Evolutionary conservation across 1,140 invertebrate genomes (phyloP).

Genomic region (Meloidogyne hapla): DNA sequence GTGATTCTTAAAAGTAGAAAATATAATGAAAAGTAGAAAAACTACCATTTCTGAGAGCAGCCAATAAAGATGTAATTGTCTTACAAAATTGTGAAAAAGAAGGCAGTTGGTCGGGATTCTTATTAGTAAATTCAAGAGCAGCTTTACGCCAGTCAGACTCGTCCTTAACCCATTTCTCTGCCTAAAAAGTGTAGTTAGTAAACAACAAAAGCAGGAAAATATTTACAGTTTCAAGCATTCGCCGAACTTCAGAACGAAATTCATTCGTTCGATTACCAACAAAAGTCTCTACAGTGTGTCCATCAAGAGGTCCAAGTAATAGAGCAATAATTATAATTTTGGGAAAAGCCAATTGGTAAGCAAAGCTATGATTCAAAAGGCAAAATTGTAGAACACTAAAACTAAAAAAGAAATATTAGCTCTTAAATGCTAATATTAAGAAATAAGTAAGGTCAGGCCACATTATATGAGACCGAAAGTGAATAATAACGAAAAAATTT

Average conservation of each 20-base stretch:
- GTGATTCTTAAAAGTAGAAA: conserved; percentile 7
- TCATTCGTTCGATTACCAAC: neutral
- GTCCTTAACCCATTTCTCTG: conserved; percentile 11
- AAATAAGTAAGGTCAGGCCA: too few relatives aligned
- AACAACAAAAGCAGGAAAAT: neutral
- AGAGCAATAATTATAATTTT: conserved; percentile 3
- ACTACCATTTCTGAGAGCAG: conserved; percentile 19
- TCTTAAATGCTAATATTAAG: neutral
- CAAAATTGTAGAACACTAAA: conserved; percentile 20
- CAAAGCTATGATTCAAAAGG: neutral
- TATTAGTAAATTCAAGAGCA: neutral
- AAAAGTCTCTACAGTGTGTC: conserved; percentile 14
- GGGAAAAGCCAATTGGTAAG: neutral
- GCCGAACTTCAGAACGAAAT: conserved; percentile 11
- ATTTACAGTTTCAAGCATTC: neutral
- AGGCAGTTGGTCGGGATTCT: conserved; percentile 1
- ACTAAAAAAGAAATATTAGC: neutral
- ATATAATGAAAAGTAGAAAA: neutral
- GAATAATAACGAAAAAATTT: too few relatives aligned
- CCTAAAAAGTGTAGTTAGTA: neutral
- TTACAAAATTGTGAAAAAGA: conserved; percentile 12
- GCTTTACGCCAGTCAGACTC: neutral
- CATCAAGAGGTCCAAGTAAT: conserved; percentile 13
- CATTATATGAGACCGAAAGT: too few relatives aligned
- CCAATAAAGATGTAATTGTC: conserved; percentile 9